Percentiles rank a stretch among this genome's conserved stretches.
Evolutionary conservation across 2,797 vertebrate species (phyloP).

Genomic region (Phoeniculus purpureus): DNA sequence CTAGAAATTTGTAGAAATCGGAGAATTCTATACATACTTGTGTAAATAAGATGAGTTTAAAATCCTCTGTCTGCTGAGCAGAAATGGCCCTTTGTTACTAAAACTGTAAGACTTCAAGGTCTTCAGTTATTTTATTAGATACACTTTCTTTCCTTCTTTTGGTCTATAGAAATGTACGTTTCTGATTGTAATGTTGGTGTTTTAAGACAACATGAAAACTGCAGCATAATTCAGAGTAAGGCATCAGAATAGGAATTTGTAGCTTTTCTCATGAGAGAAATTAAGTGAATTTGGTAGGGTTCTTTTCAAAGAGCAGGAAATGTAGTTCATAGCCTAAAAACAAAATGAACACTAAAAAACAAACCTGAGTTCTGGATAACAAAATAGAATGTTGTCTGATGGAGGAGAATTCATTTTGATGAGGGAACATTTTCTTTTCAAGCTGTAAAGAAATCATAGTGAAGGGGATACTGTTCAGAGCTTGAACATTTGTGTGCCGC

Average conservation of each 20-base stretch:
- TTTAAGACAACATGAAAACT: background rate
- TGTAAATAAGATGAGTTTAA: background rate
- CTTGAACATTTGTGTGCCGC: background rate
- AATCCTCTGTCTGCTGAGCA: background rate
- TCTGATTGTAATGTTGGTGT: background rate
- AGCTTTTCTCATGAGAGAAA: background rate
- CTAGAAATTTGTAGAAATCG: constrained; percentile 13
- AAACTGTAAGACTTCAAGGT: background rate
- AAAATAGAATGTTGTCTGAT: background rate
- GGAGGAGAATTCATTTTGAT: background rate
- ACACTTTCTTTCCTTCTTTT: background rate
- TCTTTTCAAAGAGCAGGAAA: background rate
- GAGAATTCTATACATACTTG: background rate
- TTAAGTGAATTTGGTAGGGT: background rate
- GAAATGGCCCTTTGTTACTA: background rate
- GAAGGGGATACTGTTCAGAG: background rate
- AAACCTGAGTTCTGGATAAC: background rate
- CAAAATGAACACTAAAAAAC: background rate
- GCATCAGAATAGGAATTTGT: background rate
- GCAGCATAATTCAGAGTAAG: background rate
- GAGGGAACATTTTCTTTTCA: background rate
- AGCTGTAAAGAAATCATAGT: background rate
- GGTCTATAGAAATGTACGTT: background rate
- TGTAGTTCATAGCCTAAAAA: background rate
- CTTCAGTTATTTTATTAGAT: background rate